phyloP scores from a whole-genome alignment of 2,797 vertebrate species.

The Arnoldichthys spilopterus region DNA sequence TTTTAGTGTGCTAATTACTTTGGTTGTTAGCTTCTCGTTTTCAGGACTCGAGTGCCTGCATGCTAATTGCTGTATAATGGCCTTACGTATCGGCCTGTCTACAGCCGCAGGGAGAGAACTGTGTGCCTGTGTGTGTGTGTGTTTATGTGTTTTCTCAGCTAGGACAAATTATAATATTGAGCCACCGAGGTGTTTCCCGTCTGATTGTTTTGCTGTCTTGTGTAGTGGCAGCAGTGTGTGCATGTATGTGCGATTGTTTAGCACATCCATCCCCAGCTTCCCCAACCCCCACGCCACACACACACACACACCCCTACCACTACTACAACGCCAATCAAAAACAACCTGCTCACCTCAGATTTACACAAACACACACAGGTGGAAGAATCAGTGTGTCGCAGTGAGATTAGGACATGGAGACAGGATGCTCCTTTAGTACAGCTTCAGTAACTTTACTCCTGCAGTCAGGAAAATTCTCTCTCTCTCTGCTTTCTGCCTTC shows the following conservation, averaged over 20 bases:
- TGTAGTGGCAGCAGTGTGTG: neutral
- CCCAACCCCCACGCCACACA: neutral
- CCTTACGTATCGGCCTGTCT: slow-evolving; percentile 36
- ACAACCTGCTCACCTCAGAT: neutral
- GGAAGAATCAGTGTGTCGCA: no score
- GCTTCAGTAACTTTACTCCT: no score
- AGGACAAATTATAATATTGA: slow-evolving; percentile 23
- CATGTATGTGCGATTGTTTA: neutral
- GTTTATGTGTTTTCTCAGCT: slow-evolving; percentile 25
- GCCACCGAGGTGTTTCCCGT: slow-evolving; percentile 37
- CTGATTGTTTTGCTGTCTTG: slow-evolving; percentile 16
- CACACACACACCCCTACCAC: slow-evolving; percentile 44
- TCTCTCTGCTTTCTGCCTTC: neutral
- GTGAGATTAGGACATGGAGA: no score
- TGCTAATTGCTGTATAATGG: slow-evolving; percentile 57
- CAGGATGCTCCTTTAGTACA: no score
- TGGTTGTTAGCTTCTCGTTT: slow-evolving; percentile 51
- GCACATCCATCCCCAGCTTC: no score
- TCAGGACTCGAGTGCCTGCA: slow-evolving; percentile 40
- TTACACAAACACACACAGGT: neutral
- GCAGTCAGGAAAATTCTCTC: neutral
- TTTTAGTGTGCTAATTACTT: slow-evolving; percentile 52
- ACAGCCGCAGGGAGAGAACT: slow-evolving; percentile 34
- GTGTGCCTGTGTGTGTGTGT: slow-evolving; percentile 17
- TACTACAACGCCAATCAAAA: neutral